phyloP scores from a whole-genome alignment of 2,113 vertebrate species.

The Gallinago jamesoni region DNA sequence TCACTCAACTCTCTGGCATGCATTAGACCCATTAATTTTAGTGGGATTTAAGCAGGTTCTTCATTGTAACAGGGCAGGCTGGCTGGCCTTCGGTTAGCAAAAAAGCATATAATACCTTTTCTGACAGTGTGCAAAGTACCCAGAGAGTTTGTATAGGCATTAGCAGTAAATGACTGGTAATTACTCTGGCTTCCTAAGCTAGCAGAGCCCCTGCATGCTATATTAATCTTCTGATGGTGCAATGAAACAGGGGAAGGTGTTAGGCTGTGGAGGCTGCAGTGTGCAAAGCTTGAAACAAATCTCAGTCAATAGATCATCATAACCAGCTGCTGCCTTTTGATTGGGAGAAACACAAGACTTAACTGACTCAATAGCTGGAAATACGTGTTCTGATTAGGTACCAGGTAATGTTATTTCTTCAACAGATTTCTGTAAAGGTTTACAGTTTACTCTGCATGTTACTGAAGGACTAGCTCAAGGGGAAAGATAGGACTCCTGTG shows the following conservation, averaged over 20 bases:
- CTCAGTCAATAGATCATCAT: neutral
- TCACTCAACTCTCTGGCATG: neutral
- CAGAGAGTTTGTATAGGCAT: neutral
- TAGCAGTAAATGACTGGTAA: constrained; percentile 23
- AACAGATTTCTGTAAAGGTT: neutral
- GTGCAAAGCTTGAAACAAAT: neutral
- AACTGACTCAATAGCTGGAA: neutral
- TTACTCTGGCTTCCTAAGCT: neutral
- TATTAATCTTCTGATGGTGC: neutral
- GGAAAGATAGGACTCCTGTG: neutral
- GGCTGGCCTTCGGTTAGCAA: neutral
- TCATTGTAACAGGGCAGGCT: neutral
- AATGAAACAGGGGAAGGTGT: neutral
- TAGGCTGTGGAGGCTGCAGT: neutral
- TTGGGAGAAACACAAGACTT: neutral
- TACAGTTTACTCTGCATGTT: neutral
- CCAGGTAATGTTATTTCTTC: neutral
- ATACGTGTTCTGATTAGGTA: neutral
- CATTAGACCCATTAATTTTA: neutral
- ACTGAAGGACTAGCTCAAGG: neutral
- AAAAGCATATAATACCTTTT: neutral
- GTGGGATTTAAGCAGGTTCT: neutral
- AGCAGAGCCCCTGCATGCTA: neutral
- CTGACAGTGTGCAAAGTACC: neutral
- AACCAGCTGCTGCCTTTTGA: constrained; percentile 1